Base-by-base conservation (phyloP, 2,888 invertebrate genomes). In the Lottia gigantea region DNA sequence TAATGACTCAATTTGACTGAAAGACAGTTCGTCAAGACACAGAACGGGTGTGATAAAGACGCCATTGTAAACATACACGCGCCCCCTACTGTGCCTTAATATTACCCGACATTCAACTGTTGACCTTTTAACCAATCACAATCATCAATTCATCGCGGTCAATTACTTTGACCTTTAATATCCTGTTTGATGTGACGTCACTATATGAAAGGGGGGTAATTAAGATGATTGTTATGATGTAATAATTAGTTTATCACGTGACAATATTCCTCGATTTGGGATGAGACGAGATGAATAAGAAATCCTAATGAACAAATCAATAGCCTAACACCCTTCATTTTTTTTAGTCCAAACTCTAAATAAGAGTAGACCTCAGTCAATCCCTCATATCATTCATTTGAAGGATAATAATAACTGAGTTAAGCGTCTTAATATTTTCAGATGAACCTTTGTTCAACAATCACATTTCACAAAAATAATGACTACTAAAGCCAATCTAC, bases 161-260 rank as follows among this genome's bases (percentile, higher is more conserved):
- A 71, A 71, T 71, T 66, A 63, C 19, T 63, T 67, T 71, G 71
- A 66, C 67, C 71, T 46, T 55, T 63, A 46, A 71, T 71, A 66
- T 67, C 46, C 19, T 64, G 46, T 64, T 46, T 23, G 46, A 15
- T 46, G 23, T 64, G 64, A 55, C 55, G 55, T 55, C 19, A 23
- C 19, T 55, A 19, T 55, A 55, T 55, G 55, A 55, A 55, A 23
- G 23, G 55, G 23, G 14, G 23, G 55, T 55, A 55, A 55, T 55
- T 23, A 55, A 23, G 55, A 23, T 23, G 55, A 11, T 55, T 23
- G 23, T 55, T 23, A 55, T 55, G 55, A 55, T 14, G 55, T 55
- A 55, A 55, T 55, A 23, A 55, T 55, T 55, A 23, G 55, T 55
- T 55, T 55, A 55, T 19, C 14, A 23, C 40, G 40, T 40, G 40